Evolutionary conservation across 2,888 invertebrate species (phyloP).

Genomic region (Drosophila paramelanica): DNA sequence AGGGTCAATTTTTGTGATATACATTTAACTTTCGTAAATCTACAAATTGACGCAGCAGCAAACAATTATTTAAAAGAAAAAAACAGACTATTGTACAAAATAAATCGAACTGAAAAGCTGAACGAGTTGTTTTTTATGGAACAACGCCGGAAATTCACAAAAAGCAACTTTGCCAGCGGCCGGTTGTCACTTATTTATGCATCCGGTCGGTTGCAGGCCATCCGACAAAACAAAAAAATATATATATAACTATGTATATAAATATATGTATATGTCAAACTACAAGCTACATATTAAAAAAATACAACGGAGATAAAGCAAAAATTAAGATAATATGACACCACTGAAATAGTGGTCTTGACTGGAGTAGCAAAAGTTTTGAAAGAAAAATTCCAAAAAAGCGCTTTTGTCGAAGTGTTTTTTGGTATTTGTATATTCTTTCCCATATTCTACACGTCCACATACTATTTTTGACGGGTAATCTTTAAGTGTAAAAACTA

Average conservation of each 20-base stretch:
- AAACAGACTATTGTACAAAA: slow-evolving; percentile 8
- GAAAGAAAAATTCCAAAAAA: slow-evolving; percentile 2
- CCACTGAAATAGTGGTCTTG: slow-evolving; percentile 38
- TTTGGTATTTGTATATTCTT: neutral
- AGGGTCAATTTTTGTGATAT: slow-evolving; percentile 47
- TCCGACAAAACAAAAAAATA: slow-evolving; percentile 24
- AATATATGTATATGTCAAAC: neutral
- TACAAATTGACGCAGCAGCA: slow-evolving; percentile 24
- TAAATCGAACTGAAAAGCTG: slow-evolving; percentile 52
- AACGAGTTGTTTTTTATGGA: slow-evolving; percentile 29
- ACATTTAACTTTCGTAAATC: slow-evolving; percentile 54
- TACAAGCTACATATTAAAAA: slow-evolving; percentile 34
- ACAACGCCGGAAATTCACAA: slow-evolving; percentile 64
- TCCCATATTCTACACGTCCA: neutral
- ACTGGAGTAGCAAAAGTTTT: slow-evolving; percentile 26
- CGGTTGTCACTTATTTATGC: slow-evolving; percentile 78
- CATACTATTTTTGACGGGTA: slow-evolving; percentile 3
- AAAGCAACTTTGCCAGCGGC: slow-evolving; percentile 49
- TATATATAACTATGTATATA: neutral
- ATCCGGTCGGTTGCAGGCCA: slow-evolving; percentile 63
- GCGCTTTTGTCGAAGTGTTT: slow-evolving; percentile 11
- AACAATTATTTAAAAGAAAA: slow-evolving; percentile 25
- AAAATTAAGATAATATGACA: slow-evolving; percentile 41
- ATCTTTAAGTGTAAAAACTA: slow-evolving; percentile 43
- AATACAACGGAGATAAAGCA: slow-evolving; percentile 42